phyloP scores from a whole-genome alignment of 2,888 invertebrate genomes.

The Seira ritae region DNA sequence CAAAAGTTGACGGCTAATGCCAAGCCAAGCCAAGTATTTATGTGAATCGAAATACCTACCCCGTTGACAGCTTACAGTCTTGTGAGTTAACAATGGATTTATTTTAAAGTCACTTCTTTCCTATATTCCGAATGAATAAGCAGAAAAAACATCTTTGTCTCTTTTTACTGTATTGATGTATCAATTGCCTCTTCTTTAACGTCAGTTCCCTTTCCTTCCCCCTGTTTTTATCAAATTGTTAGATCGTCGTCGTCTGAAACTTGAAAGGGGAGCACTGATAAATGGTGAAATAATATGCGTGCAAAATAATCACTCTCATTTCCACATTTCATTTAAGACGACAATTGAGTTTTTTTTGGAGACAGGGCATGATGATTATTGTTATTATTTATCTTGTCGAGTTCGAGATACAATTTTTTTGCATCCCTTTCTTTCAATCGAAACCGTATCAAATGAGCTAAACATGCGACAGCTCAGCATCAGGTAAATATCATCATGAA shows the following conservation, averaged over 20 bases:
- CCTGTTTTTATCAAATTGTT: neutral
- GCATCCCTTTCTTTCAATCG: constrained; percentile 26
- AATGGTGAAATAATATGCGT: neutral
- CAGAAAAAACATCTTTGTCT: neutral
- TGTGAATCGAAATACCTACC: neutral
- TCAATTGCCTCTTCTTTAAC: neutral
- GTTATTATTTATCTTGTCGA: constrained; percentile 19
- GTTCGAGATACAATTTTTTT: too few species aligned
- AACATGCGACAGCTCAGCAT: constrained; percentile 27
- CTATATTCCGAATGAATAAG: neutral
- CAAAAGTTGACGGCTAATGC: neutral
- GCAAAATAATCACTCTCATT: neutral
- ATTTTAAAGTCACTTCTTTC: neutral
- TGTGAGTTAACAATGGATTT: too few species aligned
- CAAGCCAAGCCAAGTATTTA: neutral
- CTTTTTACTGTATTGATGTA: neutral
- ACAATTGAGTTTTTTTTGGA: constrained; percentile 21
- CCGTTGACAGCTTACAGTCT: neutral
- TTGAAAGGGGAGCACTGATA: neutral
- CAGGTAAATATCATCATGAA: constrained; percentile 38
- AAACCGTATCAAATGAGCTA: constrained; percentile 40
- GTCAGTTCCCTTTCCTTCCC: neutral
- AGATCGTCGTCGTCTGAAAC: neutral
- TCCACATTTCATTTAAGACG: constrained; percentile 7
- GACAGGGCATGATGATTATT: neutral